phyloP scores from a whole-genome alignment of 2,888 invertebrate species.

The Lasius fuliginosus region DNA sequence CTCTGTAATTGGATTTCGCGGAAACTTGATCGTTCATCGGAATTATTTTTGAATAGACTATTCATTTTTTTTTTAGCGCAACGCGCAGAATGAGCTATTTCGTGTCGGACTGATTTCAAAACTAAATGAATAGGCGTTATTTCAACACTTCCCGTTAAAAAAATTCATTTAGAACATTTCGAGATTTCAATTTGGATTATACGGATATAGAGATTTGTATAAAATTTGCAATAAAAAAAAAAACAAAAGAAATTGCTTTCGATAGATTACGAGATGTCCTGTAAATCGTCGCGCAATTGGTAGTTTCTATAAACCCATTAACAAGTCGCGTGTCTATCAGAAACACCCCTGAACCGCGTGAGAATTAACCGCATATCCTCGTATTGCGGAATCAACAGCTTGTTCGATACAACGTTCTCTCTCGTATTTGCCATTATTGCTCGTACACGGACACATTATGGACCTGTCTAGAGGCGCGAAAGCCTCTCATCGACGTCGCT shows the following conservation, averaged over 20 bases:
- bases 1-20: slow-evolving; percentile 39
- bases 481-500: background rate
- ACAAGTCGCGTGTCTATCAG: slow-evolving; percentile 43
- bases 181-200: background rate
- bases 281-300: background rate
- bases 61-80: slow-evolving; percentile 36
- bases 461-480: slow-evolving; percentile 29
- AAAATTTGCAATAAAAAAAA: background rate
- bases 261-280: background rate
- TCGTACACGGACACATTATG: background rate
- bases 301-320: slow-evolving; percentile 44
- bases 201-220: background rate
- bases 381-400: slow-evolving; percentile 32
- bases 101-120: slow-evolving; percentile 20
- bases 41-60: slow-evolving; percentile 41
- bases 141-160: slow-evolving; percentile 30
- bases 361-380: slow-evolving; percentile 38
- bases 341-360: slow-evolving; percentile 19
- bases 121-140: slow-evolving; percentile 13
- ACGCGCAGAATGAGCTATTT: slow-evolving; percentile 27
- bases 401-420: slow-evolving; percentile 21
- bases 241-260: background rate
- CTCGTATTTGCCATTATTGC: slow-evolving; percentile 42
- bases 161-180: background rate
- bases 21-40: slow-evolving; percentile 25